Conservation (phyloP, 2,797 vertebrate genomes). For the Botia kubotai region DNA sequence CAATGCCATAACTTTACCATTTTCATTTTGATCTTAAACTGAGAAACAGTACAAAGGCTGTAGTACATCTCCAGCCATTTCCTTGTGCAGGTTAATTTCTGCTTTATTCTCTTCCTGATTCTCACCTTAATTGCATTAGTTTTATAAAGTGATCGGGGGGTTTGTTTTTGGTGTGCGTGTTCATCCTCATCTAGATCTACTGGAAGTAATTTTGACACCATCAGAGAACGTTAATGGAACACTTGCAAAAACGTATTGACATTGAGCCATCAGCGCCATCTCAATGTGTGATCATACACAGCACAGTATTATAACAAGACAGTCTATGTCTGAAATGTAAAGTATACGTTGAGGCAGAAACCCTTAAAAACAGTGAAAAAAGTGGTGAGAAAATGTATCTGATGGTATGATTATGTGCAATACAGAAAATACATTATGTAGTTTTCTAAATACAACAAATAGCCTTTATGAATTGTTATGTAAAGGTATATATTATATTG, state of each 20-base stretch:
- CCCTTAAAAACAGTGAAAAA: slow-evolving; percentile 12
- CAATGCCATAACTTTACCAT: neutral
- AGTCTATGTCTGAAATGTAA: slow-evolving; percentile 46
- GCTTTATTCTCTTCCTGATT: slow-evolving; percentile 19
- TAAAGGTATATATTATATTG: slow-evolving; percentile 79
- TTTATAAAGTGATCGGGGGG: slow-evolving; percentile 40
- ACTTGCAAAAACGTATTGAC: slow-evolving; percentile 6
- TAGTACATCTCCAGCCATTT: neutral
- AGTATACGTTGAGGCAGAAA: slow-evolving; percentile 51
- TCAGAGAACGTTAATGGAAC: slow-evolving; percentile 8
- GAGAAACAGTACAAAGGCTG: slow-evolving; percentile 14
- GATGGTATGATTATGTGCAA: slow-evolving; percentile 93
- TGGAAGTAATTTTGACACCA: slow-evolving; percentile 35
- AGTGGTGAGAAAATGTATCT: slow-evolving; percentile 77
- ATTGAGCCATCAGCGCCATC: slow-evolving; percentile 36
- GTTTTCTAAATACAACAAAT: slow-evolving; percentile 77
- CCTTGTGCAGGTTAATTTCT: slow-evolving; percentile 8
- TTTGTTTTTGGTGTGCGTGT: slow-evolving; percentile 40
- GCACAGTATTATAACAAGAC: slow-evolving; percentile 49
- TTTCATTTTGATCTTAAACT: slow-evolving; percentile 5
- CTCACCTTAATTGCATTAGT: slow-evolving; percentile 35
- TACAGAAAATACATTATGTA: slow-evolving; percentile 82
- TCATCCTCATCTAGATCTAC: slow-evolving; percentile 46
- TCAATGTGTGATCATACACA: slow-evolving; percentile 13
- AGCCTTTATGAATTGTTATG: slow-evolving; percentile 70